These are phyloP conservation scores for Cinclus cinclus DNA, from an alignment of 2,113 vertebrate genomes.

Conservation along the genomic window DNA sequence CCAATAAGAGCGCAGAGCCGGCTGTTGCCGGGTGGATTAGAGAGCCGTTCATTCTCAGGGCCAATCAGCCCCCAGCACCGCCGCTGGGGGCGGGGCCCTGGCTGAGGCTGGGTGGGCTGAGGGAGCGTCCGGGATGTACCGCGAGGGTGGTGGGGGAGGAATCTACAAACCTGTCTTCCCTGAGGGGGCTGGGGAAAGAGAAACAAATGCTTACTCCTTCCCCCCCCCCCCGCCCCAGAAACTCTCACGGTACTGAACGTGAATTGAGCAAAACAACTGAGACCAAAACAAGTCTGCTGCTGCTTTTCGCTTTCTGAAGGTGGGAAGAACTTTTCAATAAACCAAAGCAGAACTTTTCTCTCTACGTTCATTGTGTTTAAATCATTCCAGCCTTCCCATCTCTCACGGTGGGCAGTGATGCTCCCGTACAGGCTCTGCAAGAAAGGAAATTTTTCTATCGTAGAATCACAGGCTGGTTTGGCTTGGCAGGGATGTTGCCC, in stretches of 20 bases:
- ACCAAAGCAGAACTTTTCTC: neutral
- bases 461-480: too few species aligned
- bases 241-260: rapidly evolving
- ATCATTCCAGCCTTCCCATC: neutral
- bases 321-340: neutral
- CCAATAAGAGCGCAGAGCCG: neutral
- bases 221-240: neutral
- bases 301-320: neutral
- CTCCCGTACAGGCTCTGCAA: neutral
- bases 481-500: too few species aligned
- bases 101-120: neutral
- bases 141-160: rapidly evolving
- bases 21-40: neutral
- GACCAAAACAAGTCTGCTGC: too few species aligned
- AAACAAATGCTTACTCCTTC: rapidly evolving
- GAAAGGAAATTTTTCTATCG: neutral
- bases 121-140: rapidly evolving
- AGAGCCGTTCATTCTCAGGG: rapidly evolving
- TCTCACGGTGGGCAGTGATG: rapidly evolving
- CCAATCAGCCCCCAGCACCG: rapidly evolving
- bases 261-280: neutral
- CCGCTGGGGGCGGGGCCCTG: neutral
- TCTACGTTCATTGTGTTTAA: neutral
- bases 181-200: neutral
- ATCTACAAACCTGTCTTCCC: rapidly evolving